phyloP scores from a whole-genome alignment of 1,140 invertebrate genomes.

The Physella acuta region DNA sequence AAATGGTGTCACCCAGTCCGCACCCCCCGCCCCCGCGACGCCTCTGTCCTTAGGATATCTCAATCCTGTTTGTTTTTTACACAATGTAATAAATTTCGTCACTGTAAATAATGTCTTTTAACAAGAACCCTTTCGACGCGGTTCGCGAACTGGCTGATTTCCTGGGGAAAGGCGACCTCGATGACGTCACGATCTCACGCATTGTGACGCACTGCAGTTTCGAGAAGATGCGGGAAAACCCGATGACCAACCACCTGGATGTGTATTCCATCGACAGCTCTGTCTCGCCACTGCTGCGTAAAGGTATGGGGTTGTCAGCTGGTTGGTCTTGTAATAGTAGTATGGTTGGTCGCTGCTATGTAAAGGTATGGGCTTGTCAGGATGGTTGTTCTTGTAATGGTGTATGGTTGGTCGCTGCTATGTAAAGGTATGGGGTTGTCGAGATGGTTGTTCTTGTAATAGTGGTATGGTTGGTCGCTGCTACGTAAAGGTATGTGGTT shows the following conservation, averaged over 20 bases:
- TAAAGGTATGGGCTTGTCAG: neutral
- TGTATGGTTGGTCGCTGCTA: neutral
- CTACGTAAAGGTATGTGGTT: neutral
- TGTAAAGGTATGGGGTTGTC: neutral
- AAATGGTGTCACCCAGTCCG: too few species aligned
- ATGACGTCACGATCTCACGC: conserved; percentile 42
- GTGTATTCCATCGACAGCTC: conserved; percentile 53
- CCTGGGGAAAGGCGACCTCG: conserved; percentile 55
- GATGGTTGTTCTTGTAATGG: neutral
- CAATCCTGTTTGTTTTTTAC: too few species aligned
- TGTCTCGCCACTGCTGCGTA: conserved; percentile 51
- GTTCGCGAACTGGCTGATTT: conserved; percentile 59
- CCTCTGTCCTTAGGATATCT: too few species aligned
- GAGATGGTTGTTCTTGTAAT: neutral
- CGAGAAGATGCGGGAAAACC: conserved; percentile 71
- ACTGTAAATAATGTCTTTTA: too few species aligned
- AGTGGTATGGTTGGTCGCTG: neutral
- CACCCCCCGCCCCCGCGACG: too few species aligned
- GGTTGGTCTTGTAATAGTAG: neutral
- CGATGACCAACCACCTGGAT: conserved; percentile 70
- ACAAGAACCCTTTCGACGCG: conserved; percentile 36
- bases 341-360: neutral
- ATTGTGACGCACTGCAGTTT: conserved; percentile 61
- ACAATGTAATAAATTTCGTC: too few species aligned
- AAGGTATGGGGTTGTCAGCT: conserved; percentile 35